Evolutionary conservation across 1,140 invertebrate genomes (phyloP).

Genomic region (Neodiprion fabricii): DNA sequence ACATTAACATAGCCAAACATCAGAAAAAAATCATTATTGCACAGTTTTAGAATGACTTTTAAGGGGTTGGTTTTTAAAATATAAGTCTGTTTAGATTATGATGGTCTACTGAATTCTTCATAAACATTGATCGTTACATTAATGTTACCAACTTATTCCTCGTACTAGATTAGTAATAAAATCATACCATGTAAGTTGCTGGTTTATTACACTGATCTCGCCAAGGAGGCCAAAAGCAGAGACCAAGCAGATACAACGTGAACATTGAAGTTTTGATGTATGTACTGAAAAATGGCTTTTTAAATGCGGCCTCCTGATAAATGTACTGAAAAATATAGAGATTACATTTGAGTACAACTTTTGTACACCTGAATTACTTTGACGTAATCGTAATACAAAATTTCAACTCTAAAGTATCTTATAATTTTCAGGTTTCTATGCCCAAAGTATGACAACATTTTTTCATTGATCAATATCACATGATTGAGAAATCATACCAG

Average conservation of each 20-base stretch:
- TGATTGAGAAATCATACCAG: constrained; percentile 15
- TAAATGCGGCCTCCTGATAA: constrained; percentile 78
- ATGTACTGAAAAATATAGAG: constrained; percentile 73
- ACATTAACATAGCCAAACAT: no score
- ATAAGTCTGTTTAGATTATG: not conserved
- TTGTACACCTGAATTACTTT: no score
- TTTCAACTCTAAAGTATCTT: no score
- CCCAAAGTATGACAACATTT: constrained; percentile 15
- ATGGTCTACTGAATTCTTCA: not conserved
- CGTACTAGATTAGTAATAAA: no score
- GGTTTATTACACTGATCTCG: constrained; percentile 75
- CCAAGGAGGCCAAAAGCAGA: constrained; percentile 85
- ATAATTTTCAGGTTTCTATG: no score
- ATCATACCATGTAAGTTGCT: constrained; percentile 69
- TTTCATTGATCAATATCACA: constrained; percentile 1
- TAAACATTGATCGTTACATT: no score
- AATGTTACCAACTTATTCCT: no score
- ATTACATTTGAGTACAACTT: no score
- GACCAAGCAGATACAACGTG: constrained; percentile 80
- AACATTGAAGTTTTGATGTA: constrained; percentile 91
- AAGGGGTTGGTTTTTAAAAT: no score
- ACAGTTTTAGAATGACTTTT: not conserved
- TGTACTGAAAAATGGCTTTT: constrained; percentile 90
- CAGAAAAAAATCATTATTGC: no score
- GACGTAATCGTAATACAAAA: no score